These are phyloP conservation scores for Cephonodes hylas DNA, from an alignment of 2,888 invertebrate species.

Conservation along the genomic window DNA sequence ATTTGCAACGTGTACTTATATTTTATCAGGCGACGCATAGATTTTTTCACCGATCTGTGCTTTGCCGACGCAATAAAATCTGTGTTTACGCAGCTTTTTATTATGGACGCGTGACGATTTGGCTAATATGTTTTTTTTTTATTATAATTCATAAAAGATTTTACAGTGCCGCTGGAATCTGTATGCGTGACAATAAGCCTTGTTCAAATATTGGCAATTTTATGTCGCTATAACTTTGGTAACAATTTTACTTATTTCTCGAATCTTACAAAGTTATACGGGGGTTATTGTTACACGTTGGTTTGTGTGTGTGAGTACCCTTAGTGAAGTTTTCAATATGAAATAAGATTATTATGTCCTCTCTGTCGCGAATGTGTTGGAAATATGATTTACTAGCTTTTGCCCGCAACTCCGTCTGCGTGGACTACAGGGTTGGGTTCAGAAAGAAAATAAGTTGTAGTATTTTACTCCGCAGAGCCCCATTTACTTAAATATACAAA, in stretches of 20 bases:
- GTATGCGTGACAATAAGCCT: slow-evolving; percentile 10
- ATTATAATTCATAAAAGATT: slow-evolving; percentile 67
- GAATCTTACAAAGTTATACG: neutral
- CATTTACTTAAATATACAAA: too few species aligned
- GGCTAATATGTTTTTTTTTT: slow-evolving; percentile 64
- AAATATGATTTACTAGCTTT: too few species aligned
- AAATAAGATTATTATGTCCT: neutral
- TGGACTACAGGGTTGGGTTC: too few species aligned
- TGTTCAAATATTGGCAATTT: slow-evolving; percentile 9
- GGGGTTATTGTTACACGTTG: neutral
- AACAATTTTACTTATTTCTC: slow-evolving; percentile 1
- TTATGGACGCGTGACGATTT: slow-evolving; percentile 63
- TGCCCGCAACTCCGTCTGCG: too few species aligned
- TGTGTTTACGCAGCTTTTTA: slow-evolving; percentile 67
- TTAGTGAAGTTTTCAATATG: neutral
- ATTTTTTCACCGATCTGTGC: slow-evolving; percentile 69
- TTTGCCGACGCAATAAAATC: slow-evolving; percentile 66
- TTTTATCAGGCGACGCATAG: slow-evolving; percentile 70
- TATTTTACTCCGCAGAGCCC: too few species aligned
- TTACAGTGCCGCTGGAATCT: slow-evolving; percentile 29
- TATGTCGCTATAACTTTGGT: slow-evolving; percentile 6
- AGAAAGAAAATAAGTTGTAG: too few species aligned
- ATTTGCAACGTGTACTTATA: slow-evolving; percentile 65
- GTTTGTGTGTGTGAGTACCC: slow-evolving; percentile 1
- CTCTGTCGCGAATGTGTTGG: neutral